A percentile compares a stretch with the other conserved stretches of the same genome.
phyloP scores from a whole-genome alignment of 1,140 invertebrate species.

The Hesperophylax magnus region DNA sequence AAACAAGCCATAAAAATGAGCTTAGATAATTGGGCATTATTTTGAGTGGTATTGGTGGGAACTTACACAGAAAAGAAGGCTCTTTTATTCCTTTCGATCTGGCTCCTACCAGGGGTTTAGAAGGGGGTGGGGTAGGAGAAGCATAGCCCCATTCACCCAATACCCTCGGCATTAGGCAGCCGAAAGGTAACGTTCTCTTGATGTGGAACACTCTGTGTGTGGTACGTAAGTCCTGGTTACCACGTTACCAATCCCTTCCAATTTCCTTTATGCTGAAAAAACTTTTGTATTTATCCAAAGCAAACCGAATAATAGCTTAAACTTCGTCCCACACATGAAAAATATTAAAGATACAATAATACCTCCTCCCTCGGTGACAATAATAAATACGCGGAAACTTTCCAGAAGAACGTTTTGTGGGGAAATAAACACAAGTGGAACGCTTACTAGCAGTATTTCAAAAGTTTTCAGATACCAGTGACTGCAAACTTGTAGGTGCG shows the following conservation, averaged over 20 bases:
- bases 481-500: neutral
- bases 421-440: neutral
- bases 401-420: neutral
- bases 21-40: neutral
- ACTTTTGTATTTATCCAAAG: too few species aligned
- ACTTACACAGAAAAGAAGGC: neutral
- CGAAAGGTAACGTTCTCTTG: slow-evolving; percentile 13
- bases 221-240: slow-evolving; percentile 4
- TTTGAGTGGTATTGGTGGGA: neutral
- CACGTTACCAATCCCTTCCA: slow-evolving; percentile 31
- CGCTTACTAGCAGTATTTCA: neutral
- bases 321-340: slow-evolving; percentile 26
- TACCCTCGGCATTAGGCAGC: neutral
- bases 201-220: slow-evolving; percentile 9
- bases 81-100: neutral
- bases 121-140: too few species aligned
- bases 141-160: too few species aligned
- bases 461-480: neutral
- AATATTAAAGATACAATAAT: slow-evolving; percentile 8
- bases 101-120: neutral
- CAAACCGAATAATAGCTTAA: slow-evolving; percentile 3
- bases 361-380: neutral
- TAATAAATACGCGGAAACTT: neutral
- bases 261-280: neutral
- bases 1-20: neutral